Evolutionary conservation across 2,797 vertebrate genomes (phyloP), one percentile per base, ranked within the genome.

Genomic region (Neosilurus hyrtlii): DNA sequence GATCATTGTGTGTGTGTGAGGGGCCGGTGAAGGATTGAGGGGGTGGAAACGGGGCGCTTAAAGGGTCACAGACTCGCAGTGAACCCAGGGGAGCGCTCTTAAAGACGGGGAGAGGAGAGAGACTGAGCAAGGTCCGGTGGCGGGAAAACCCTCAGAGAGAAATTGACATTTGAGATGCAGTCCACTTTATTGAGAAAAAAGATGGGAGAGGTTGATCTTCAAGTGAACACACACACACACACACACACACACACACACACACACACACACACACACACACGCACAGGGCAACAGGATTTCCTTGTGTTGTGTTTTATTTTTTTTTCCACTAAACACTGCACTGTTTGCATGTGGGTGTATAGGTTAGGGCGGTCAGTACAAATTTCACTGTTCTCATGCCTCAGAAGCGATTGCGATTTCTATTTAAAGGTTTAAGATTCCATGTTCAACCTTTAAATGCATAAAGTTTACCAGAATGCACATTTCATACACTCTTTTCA

Each of bases 141-240:
- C 30, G 78, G 74, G 51, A 73, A 86, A 82, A 81, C 37, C 15
- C 68, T 85, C 85, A 86, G 87, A 88, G 89, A 89, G 86, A 90
- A 86, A 83, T 87, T 93, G 92, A 92, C 92, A 92, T 94, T 94
- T 93, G 89, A 89, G 84, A 84, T 89, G 91, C 88, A 81, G 87
- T 89, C 87, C 89, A 90, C 90, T 88, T 90, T 90, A 91, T 37
- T 75, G 89, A 89, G 86, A 92, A 88, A 86, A 90, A 90, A 89
- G 52, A 88, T 86, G 67, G 86, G 77, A 26, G 57, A 54, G 26
- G 7, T 59, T n/a, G 73, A 18, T 35, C 61, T 79, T 66, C 71
- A 81, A 79, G 63, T 62, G 81, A 54, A 15, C 22, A 7, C 65
- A 49, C 68, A 82, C 54, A 59, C 62, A 59, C 65, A 52, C 63